phyloP scores from a whole-genome alignment of 1,140 invertebrate genomes.

The Campoletis sonorensis region DNA sequence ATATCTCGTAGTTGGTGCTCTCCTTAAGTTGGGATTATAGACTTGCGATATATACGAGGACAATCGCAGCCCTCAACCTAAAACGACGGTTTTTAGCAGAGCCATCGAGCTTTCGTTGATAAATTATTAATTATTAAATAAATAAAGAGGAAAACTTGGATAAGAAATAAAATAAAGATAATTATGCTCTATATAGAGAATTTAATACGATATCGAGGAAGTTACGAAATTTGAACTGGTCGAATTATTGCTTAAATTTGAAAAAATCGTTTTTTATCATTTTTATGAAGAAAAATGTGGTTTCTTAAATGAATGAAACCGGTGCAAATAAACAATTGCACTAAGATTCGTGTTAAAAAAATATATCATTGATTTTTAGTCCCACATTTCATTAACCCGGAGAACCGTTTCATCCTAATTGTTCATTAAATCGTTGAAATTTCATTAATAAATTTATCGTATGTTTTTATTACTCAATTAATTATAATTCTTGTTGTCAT shows the following conservation, averaged over 20 bases:
- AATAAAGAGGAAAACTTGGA: not conserved
- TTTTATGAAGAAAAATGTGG: not conserved
- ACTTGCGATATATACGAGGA: constrained; percentile 6
- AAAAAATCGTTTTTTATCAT: not conserved
- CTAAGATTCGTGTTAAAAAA: too few species aligned
- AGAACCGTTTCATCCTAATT: too few species aligned
- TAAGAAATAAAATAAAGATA: not conserved
- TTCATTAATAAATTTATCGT: too few species aligned
- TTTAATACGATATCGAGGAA: constrained; percentile 2
- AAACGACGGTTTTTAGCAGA: constrained; percentile 33
- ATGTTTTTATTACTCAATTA: too few species aligned
- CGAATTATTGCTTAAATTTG: not conserved
- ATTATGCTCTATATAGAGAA: constrained; percentile 24
- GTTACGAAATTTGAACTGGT: not conserved
- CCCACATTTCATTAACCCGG: too few species aligned
- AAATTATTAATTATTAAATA: not conserved
- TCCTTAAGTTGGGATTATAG: not conserved
- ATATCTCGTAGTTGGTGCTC: constrained; percentile 19
- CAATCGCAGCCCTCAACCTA: constrained; percentile 1
- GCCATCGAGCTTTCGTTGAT: constrained; percentile 38
- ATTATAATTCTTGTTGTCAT: too few species aligned
- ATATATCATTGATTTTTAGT: too few species aligned
- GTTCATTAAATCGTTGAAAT: too few species aligned
- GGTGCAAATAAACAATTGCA: too few species aligned
- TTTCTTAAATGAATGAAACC: too few species aligned